Conservation (phyloP, 2,888 invertebrate species). For the Xylota segnis region DNA sequence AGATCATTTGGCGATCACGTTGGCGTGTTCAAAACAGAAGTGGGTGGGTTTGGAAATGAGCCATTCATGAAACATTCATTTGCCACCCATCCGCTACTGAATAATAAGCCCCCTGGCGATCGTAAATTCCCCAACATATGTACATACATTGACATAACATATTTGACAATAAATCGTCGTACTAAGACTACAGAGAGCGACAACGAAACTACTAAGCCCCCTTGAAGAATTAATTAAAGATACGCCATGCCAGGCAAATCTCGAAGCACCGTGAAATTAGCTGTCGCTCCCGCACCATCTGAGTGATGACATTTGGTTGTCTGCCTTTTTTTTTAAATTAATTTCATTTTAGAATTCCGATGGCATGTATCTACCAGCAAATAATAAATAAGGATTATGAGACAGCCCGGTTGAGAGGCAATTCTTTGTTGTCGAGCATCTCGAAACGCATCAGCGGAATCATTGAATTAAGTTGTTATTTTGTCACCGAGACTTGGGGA, state of each 20-base stretch:
- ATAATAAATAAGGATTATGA: conserved; percentile 68
- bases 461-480: conserved; percentile 60
- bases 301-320: conserved; percentile 61
- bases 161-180: conserved; percentile 67
- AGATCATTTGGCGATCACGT: conserved; percentile 66
- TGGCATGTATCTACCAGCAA: conserved; percentile 66
- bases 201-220: conserved; percentile 55
- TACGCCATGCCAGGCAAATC: conserved; percentile 60
- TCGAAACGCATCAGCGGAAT: conserved; percentile 42
- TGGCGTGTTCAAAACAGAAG: conserved; percentile 45
- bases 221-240: conserved; percentile 70
- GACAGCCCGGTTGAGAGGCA: conserved; percentile 39
- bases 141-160: conserved; percentile 56
- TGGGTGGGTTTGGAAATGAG: conserved; percentile 71
- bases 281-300: conserved; percentile 65
- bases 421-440: conserved; percentile 43
- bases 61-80: conserved; percentile 68
- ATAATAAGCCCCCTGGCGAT: conserved; percentile 53
- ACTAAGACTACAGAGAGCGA: conserved; percentile 36
- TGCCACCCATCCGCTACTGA: conserved; percentile 65
- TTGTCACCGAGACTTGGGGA: conserved; percentile 34
- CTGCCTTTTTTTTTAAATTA: conserved; percentile 49
- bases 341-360: conserved; percentile 64
- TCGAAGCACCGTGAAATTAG: conserved; percentile 69
- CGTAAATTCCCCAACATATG: conserved; percentile 61